A percentile compares a stretch with the other conserved stretches of the same genome.
These are phyloP conservation scores for Geodia barretti DNA, from an alignment of 37 sponge, comb jelly and placozoan genomes.

Conservation along the genomic window DNA sequence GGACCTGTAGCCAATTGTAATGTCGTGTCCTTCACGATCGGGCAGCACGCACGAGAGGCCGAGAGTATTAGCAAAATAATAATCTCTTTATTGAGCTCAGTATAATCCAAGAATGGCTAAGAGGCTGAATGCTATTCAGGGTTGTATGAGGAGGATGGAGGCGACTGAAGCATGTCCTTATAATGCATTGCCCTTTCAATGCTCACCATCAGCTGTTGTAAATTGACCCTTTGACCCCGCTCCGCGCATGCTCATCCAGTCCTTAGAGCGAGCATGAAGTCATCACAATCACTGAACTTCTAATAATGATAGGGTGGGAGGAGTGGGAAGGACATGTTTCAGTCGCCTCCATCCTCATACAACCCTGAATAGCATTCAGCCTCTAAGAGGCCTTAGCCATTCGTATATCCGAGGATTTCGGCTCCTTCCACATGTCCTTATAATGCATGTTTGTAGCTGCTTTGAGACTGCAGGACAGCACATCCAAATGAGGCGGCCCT, in stretches of 20 bases:
- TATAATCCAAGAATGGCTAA: neutral
- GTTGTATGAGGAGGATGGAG: neutral
- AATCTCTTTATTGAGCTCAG: no score
- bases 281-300: neutral
- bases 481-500: neutral
- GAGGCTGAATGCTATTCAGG: neutral
- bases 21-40: no score
- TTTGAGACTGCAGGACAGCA: constrained; percentile 1
- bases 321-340: constrained; percentile 1
- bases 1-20: no score
- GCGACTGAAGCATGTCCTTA: neutral
- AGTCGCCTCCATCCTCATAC: constrained; percentile 11
- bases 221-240: neutral
- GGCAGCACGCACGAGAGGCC: no score
- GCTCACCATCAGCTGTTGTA: constrained; percentile 22
- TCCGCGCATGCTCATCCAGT: constrained; percentile 3
- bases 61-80: no score
- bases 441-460: constrained; percentile 18
- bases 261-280: neutral
- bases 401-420: constrained; percentile 10
- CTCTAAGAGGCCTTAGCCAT: constrained; percentile 14
- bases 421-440: constrained; percentile 6
- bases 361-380: constrained; percentile 12
- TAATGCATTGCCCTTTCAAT: constrained; percentile 12
- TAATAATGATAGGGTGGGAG: neutral